A percentile compares a stretch with the other conserved stretches of the same genome.
These are phyloP conservation scores for Cryptotermes secundus DNA, from an alignment of 1,140 invertebrate species.

Conservation along the genomic window DNA sequence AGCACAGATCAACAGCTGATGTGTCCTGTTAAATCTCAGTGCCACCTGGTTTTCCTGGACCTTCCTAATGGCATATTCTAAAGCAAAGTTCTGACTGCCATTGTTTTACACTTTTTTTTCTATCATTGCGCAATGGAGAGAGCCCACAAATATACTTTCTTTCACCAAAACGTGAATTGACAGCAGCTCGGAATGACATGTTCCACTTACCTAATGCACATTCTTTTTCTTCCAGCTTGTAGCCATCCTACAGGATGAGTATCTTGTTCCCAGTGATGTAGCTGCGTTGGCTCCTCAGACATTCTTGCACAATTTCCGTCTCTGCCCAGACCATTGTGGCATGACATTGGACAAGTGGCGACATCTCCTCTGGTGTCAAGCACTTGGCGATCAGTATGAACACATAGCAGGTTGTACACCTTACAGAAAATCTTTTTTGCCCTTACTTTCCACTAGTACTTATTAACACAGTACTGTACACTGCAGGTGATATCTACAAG, in stretches of 20 bases:
- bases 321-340: conserved; percentile 71
- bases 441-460: not conserved
- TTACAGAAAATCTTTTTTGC: too few relatives aligned
- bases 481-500: conserved; percentile 62
- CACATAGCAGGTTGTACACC: conserved; percentile 62
- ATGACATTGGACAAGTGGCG: conserved; percentile 74
- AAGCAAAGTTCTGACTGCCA: too few relatives aligned
- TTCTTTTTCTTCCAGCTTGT: conserved; percentile 56
- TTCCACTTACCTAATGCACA: not conserved
- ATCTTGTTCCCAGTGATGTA: conserved; percentile 60
- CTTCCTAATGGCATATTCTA: too few relatives aligned
- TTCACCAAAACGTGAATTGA: too few relatives aligned
- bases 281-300: conserved; percentile 61
- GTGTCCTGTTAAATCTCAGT: too few relatives aligned
- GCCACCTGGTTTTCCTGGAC: too few relatives aligned
- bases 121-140: too few relatives aligned
- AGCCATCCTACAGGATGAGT: conserved; percentile 63
- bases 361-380: conserved; percentile 69
- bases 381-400: conserved; percentile 69
- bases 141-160: too few relatives aligned
- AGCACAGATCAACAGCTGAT: too few relatives aligned
- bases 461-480: not conserved
- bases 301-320: conserved; percentile 72
- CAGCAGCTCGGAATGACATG: too few relatives aligned
- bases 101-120: too few relatives aligned